Percentiles rank a stretch among this genome's conserved stretches.
Evolutionary conservation across 2,113 vertebrate species (phyloP).

Genomic region (Macrotus californicus): DNA sequence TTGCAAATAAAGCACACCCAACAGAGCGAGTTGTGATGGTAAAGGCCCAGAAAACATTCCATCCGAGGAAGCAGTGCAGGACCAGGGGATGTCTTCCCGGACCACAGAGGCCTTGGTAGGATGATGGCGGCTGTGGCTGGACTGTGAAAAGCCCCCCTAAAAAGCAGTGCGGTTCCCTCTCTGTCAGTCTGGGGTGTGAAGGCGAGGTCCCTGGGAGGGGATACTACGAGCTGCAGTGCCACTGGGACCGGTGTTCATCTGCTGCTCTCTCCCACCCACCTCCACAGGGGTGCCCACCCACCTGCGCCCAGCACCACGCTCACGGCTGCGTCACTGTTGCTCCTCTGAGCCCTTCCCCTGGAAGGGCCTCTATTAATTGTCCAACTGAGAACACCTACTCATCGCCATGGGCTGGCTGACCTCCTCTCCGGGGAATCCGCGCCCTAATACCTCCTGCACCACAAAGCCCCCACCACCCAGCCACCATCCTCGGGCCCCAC

Average conservation of each 20-base stretch:
- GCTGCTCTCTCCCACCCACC: accelerated
- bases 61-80: neutral
- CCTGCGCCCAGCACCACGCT: accelerated
- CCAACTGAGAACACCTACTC: neutral
- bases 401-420: accelerated
- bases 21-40: neutral
- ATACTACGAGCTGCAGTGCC: accelerated
- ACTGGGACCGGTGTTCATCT: accelerated
- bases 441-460: neutral
- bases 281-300: accelerated
- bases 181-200: neutral
- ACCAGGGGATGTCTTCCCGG: neutral
- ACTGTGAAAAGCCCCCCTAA: too few relatives aligned
- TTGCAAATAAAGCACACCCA: neutral
- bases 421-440: neutral
- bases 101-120: neutral
- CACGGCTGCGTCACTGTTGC: accelerated
- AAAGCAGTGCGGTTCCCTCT: neutral
- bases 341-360: neutral
- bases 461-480: accelerated
- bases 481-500: too few relatives aligned
- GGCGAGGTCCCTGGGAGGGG: accelerated
- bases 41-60: neutral
- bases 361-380: neutral
- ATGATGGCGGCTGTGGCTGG: accelerated